Evolutionary conservation across 2,888 invertebrate species (phyloP).

Genomic region (Sarcophaga carnaria): DNA sequence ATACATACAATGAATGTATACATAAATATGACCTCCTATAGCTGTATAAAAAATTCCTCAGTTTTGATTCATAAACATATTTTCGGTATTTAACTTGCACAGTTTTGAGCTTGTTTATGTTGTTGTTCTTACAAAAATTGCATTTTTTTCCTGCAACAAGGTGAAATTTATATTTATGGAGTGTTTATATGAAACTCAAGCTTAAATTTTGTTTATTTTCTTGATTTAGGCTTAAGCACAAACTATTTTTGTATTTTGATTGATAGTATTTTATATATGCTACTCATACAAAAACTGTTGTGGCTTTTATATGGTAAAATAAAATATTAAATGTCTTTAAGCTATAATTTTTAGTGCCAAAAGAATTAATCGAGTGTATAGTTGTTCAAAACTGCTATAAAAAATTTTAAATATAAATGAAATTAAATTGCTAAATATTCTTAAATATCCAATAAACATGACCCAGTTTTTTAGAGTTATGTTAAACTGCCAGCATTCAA

Average conservation of each 20-base stretch:
- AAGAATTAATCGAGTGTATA: neutral
- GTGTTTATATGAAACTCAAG: conserved; percentile 27
- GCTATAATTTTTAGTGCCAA: conserved; percentile 12
- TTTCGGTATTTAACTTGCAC: conserved; percentile 3
- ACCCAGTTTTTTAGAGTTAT: too few relatives aligned
- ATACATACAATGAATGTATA: too few relatives aligned
- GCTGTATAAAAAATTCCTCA: conserved; percentile 30
- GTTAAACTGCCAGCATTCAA: too few relatives aligned
- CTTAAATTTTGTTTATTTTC: conserved; percentile 22
- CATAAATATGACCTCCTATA: too few relatives aligned
- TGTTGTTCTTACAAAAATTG: conserved; percentile 14
- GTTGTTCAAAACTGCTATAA: neutral
- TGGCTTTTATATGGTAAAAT: conserved; percentile 33
- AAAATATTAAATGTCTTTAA: conserved; percentile 5
- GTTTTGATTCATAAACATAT: conserved; percentile 45
- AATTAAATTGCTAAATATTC: neutral
- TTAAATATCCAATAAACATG: too few relatives aligned
- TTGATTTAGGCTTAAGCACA: conserved; percentile 46
- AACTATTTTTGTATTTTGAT: conserved; percentile 28
- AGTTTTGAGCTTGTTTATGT: conserved; percentile 15
- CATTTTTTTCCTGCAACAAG: conserved; percentile 42
- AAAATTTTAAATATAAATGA: neutral
- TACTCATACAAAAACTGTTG: conserved; percentile 25
- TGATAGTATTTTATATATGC: conserved; percentile 26
- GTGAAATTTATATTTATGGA: conserved; percentile 55